Evolutionary conservation across 2,888 invertebrate species (phyloP), one percentile per base, ranked within the genome.

Genomic region (Altica lythri): DNA sequence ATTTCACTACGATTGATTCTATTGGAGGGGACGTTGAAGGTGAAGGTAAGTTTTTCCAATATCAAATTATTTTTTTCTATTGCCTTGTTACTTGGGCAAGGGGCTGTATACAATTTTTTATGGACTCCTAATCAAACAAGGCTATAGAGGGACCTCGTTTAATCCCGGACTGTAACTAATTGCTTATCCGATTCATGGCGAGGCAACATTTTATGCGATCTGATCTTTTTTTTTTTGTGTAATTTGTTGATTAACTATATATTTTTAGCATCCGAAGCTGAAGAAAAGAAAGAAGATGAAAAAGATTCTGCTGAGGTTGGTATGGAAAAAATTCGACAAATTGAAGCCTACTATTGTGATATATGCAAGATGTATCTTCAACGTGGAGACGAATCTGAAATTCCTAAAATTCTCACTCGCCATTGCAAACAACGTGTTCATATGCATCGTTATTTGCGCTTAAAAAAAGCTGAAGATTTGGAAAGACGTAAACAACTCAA

Each of bases 1-100:
- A 90, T 71, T 92, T 91, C 71, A 88, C 90, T 81, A 91, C 92
- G 1, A 82, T 92, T n/a, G 92, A 92, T 75, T 91, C 92, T 2
- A 89, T 92, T 19, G 92, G 92, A 4, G 92, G 92, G 4, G 90
- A 90, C 75, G 90, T 89, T 75, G 91, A 90, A 75, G 90, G 90
- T 75, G 90, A 90, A 76, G 88, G 86, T 84, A 78, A 77, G 73
- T 68, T 22, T n/a, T 3, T 18, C 8, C 10, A 12, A 30, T 30
- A 30, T 12, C 10, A 2, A 30, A 30, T 30, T 13, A 30, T 12
- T 6, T 29, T 32, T 49, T 14, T 40, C 55, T 55, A 18, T 51
- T n/a, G 34, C 42, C 48, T 48, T 10, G 46, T 43, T 51, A 17
- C 19, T 48, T 48, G 43, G 34, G 48, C 34, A 34, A 48, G 32